A percentile compares a stretch with the other conserved stretches of the same genome.
Conservation (phyloP, 2,888 invertebrate genomes). For the Aromia moschata region DNA sequence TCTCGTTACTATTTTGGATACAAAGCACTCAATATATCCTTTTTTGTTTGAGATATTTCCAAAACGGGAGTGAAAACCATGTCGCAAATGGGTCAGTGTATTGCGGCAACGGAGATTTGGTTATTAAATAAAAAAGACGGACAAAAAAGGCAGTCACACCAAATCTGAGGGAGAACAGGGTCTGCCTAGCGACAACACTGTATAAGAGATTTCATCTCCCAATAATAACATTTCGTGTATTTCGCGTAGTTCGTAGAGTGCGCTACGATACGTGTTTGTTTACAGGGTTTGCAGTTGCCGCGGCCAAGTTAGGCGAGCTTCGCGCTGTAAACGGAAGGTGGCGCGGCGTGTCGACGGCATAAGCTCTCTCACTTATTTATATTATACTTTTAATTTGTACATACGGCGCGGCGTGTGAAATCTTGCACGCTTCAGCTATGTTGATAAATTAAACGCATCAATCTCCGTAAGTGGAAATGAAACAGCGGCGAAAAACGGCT, state of each 20-base stretch:
- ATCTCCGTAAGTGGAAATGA: slow-evolving; percentile 34
- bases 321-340: background rate
- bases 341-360: background rate
- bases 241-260: background rate
- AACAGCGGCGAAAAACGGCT: slow-evolving; percentile 37
- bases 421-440: slow-evolving; percentile 37
- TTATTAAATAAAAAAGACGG: background rate
- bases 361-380: slow-evolving; percentile 31
- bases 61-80: background rate
- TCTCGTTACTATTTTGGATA: background rate
- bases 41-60: background rate
- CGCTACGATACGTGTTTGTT: background rate
- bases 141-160: background rate
- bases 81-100: background rate
- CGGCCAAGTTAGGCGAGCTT: background rate
- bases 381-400: slow-evolving; percentile 35
- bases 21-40: background rate
- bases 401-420: slow-evolving; percentile 36
- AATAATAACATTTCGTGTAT: background rate
- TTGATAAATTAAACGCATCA: slow-evolving; percentile 35
- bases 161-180: background rate
- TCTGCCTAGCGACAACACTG: background rate
- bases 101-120: background rate
- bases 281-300: background rate
- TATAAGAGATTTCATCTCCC: background rate